These are phyloP conservation scores for Rhincodon typus DNA, from an alignment of 2,797 vertebrate genomes.

Conservation along the genomic window DNA sequence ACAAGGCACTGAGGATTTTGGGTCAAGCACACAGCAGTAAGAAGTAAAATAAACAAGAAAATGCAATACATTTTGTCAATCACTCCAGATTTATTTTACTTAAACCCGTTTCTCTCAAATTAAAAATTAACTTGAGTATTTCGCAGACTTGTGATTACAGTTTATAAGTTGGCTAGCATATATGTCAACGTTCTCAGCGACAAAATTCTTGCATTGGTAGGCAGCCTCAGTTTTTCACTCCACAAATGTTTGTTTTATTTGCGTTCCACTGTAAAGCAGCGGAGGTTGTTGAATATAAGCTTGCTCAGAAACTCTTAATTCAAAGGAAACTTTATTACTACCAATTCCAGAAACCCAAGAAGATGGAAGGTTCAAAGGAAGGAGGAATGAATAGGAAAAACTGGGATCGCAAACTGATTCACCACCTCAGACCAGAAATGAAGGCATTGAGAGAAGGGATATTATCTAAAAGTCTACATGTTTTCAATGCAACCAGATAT, in stretches of 20 bases:
- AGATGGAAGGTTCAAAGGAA: too few relatives aligned
- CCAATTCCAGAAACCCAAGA: too few relatives aligned
- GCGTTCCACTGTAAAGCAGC: not conserved
- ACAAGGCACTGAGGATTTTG: slow-evolving; percentile 25
- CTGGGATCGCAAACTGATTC: too few relatives aligned
- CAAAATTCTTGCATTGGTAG: not conserved
- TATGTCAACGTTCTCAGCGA: too few relatives aligned
- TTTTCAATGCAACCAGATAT: too few relatives aligned
- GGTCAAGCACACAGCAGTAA: slow-evolving; percentile 24
- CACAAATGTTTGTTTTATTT: not conserved
- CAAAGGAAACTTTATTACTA: too few relatives aligned
- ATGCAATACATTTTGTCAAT: not conserved
- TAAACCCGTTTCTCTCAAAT: not conserved
- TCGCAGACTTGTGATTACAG: not conserved
- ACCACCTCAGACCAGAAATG: too few relatives aligned
- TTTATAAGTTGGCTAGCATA: not conserved
- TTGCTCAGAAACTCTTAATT: too few relatives aligned
- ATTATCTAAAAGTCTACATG: too few relatives aligned
- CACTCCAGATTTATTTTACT: not conserved
- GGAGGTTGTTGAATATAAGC: too few relatives aligned
- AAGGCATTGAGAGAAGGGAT: too few relatives aligned
- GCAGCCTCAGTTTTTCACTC: not conserved
- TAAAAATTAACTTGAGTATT: not conserved
- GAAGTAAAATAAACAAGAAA: slow-evolving; percentile 11
- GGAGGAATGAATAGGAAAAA: too few relatives aligned